Percentiles rank a stretch among this genome's conserved stretches.
Evolutionary conservation across 2,797 vertebrate genomes (phyloP).

Genomic region (Ataeniobius toweri): DNA sequence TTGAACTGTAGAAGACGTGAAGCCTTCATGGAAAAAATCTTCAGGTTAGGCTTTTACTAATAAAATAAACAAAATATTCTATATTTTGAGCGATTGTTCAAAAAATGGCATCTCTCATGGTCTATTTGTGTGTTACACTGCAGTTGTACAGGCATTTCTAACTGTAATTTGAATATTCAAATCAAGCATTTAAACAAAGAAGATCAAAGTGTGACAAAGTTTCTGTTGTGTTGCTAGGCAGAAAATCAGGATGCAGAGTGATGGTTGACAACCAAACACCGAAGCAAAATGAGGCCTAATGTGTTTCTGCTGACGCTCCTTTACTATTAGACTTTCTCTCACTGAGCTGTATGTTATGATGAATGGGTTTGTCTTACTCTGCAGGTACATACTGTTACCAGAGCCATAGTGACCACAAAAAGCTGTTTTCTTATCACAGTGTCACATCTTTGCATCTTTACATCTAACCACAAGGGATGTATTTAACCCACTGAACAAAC

Average conservation of each 20-base stretch:
- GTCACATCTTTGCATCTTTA: not conserved
- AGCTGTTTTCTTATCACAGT: not conserved
- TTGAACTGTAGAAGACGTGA: not conserved
- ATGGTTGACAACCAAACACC: slow-evolving; percentile 45
- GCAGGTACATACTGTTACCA: not conserved
- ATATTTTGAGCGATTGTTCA: not conserved
- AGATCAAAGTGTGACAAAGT: not conserved
- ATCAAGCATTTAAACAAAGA: not conserved
- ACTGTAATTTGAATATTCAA: not conserved
- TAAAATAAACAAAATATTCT: not conserved
- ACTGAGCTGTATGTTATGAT: slow-evolving; percentile 3
- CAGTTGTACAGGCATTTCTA: not conserved
- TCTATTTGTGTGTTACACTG: not conserved
- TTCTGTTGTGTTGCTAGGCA: slow-evolving; percentile 30
- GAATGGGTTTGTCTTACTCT: slow-evolving; percentile 2
- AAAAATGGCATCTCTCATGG: not conserved
- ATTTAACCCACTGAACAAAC: not conserved
- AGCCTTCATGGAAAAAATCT: not conserved
- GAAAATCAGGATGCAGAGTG: slow-evolving; percentile 44
- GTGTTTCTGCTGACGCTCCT: slow-evolving; percentile 54
- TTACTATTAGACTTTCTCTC: slow-evolving; percentile 32
- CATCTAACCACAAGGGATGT: not conserved
- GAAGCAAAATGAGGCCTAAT: slow-evolving; percentile 42
- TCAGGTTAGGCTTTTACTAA: not conserved
- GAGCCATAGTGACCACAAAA: not conserved